Base-by-base conservation (phyloP, 2,888 invertebrate species). In the Marronus borbonicus region DNA sequence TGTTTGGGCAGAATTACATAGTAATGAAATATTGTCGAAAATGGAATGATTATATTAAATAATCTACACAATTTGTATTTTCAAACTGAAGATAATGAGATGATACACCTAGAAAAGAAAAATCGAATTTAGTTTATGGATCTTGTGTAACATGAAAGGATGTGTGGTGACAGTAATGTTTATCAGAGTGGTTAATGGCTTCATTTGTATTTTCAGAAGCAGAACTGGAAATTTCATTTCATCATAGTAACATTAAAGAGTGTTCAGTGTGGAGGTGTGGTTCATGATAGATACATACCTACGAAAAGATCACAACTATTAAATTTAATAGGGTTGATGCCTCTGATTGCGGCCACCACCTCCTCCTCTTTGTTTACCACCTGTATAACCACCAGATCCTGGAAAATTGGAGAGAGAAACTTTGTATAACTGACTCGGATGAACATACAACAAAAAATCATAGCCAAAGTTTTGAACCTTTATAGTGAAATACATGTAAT, bases 261-360 rank as follows among this genome's bases (percentile, higher is more conserved):
- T 65, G 55, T 66, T 60, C n/a, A 36, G 58, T 66, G 66, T 44
- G 44, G 44, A 44, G 44, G 36, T 17, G 60, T 68, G 68, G 50
- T 20, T 75, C 44, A 49, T 64, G 20, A 62, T 64, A 64, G 31
- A 31, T 70, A 79, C 79, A 75, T 80, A 80, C 78, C 76, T 72
- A 78, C 72, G 79, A 77, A 74, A 80, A 79, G 82, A 84, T 84
- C 83, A 84, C 83, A 84, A 83, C 78, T 79, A 77, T 80, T 77
- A 86, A 86, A 89, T 60, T 79, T 94, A 95, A 91, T 96, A 96
- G 89, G 96, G 96, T 91, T 95, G 95, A 91, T 95, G 95, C 93
- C 96, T 94, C 90, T 95, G 95, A 90, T 95, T 95, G 86, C 93
- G 92, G 88, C 94, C 93, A 83, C 92, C 90, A 87, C 90, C 91